Evolutionary conservation across 2,797 vertebrate species (phyloP), one percentile per base, ranked within the genome.

Genomic region (Protonibea diacanthus): DNA sequence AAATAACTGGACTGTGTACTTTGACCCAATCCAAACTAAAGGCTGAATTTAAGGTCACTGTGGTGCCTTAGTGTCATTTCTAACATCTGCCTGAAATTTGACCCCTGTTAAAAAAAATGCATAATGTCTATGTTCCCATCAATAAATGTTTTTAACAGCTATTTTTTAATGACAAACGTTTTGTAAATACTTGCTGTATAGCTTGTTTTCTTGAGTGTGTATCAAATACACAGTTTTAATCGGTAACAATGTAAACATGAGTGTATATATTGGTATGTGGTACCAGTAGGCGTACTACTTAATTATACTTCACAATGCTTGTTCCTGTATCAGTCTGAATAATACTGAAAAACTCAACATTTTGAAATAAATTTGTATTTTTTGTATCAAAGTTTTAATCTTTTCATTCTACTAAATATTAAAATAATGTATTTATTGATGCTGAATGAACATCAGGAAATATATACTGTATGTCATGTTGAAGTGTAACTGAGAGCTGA

Each of bases 141-240:
- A 69, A 27, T 38, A 60, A 74, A 78, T 71, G n/a, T 38, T 38
- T 38, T 38, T 38, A 63, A 63, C 13, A 51, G 4, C 27, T 68
- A 8, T 79, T 67, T 84, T 79, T 74, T 64, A 49, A 71, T 80
- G 89, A 91, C 88, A 88, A 87, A 81, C 0, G 80, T 83, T 91
- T 71, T 89, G 86, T 89, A 87, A 91, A 91, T 91, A 91, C 82
- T 90, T 90, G 81, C 90, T 88, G 83, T 85, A 81, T 85, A 86
- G 69, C 60, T 89, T 80, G 59, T 83, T 66, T 80, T 74, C 81
- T 47, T 57, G 65, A 88, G 78, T 81, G 90, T 93, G 90, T 91
- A 90, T 90, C 53, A 86, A 86, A 92, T 93, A 89, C 87, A 90
- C 82, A 88, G 62, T 40, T 49, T 86, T 69, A 61, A 67, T 78